Conservation (phyloP, 2,797 vertebrate genomes). For the Myotis vivesi region DNA sequence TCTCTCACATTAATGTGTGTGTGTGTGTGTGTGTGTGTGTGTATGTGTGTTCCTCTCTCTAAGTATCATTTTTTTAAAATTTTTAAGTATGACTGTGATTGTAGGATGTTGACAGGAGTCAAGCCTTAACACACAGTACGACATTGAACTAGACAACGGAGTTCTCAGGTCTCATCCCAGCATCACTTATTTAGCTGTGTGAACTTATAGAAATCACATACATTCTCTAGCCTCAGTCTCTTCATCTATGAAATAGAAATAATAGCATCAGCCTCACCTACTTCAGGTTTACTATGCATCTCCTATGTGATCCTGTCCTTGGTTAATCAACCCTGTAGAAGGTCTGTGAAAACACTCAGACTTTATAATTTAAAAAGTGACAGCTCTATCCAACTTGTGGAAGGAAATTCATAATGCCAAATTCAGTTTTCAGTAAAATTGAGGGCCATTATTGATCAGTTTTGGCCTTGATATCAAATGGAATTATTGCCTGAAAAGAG, state of each 20-base stretch:
- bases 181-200: not conserved
- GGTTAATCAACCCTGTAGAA: not conserved
- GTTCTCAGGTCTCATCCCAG: not conserved
- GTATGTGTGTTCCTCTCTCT: not conserved
- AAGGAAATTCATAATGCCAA: not conserved
- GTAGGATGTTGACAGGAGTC: not conserved
- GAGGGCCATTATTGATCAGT: not conserved
- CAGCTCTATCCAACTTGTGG: not conserved
- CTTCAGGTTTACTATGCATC: not conserved
- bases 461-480: not conserved
- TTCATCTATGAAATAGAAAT: not conserved
- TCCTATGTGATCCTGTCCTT: not conserved
- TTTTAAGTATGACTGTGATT: not conserved
- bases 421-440: not conserved
- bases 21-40: no score
- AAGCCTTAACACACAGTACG: not conserved
- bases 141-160: not conserved
- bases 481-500: not conserved
- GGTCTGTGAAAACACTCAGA: not conserved
- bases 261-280: not conserved
- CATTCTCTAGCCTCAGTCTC: not conserved
- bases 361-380: not conserved
- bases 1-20: no score
- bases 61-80: not conserved
- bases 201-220: not conserved